Evolutionary conservation across 2,888 invertebrate species (phyloP).

Genomic region (Tipula vernalis): DNA sequence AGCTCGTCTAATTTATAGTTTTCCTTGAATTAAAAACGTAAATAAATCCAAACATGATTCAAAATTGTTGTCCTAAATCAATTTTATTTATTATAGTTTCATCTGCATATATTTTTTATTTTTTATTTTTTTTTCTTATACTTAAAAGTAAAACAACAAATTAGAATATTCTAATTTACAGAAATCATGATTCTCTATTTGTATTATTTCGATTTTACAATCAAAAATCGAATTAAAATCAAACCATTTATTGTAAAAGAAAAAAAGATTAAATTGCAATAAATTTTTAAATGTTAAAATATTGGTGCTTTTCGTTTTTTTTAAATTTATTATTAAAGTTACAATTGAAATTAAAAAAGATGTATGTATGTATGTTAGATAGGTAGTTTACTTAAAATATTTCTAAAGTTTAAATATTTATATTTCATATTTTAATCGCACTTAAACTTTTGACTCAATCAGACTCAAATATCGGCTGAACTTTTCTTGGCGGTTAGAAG

Average conservation of each 20-base stretch:
- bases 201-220: not conserved
- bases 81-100: not conserved
- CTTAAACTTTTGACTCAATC: too few relatives aligned
- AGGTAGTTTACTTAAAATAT: too few relatives aligned
- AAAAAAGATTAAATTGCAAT: not conserved
- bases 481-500: too few relatives aligned
- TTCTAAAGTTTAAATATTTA: too few relatives aligned
- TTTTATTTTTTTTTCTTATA: not conserved
- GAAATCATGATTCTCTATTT: not conserved
- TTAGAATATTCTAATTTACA: not conserved
- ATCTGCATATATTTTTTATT: not conserved
- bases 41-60: not conserved
- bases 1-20: constrained; percentile 38
- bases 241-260: not conserved
- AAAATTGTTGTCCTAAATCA: not conserved
- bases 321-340: too few relatives aligned
- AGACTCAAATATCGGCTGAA: too few relatives aligned
- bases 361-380: too few relatives aligned
- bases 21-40: not conserved
- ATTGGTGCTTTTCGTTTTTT: not conserved
- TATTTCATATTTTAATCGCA: too few relatives aligned
- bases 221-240: not conserved
- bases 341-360: too few relatives aligned
- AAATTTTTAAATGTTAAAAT: not conserved
- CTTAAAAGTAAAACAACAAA: not conserved